These are phyloP conservation scores for Rhincodon typus DNA, from an alignment of 2,797 vertebrate genomes.

Conservation along the genomic window DNA sequence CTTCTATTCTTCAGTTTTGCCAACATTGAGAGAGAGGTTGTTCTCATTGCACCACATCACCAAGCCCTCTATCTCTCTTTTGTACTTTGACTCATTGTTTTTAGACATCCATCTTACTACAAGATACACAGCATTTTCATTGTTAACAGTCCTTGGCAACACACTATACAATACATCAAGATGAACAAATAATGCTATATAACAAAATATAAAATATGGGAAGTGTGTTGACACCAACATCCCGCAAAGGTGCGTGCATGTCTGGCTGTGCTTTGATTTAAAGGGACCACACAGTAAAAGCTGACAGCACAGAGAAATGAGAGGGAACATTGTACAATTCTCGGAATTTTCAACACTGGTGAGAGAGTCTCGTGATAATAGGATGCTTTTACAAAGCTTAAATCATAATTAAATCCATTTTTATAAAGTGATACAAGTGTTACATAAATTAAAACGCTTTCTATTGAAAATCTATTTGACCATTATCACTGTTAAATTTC, in stretches of 20 bases:
- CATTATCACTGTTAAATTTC: background rate
- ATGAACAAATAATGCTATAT: background rate
- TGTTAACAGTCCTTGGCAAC: background rate
- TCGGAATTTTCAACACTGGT: background rate
- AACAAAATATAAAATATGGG: background rate
- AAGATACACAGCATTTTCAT: background rate
- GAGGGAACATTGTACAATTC: background rate
- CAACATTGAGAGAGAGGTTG: too few species aligned
- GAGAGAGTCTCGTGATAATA: background rate
- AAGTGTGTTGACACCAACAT: background rate
- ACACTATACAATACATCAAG: background rate
- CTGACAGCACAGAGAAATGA: too few species aligned
- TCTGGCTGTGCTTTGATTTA: too few species aligned
- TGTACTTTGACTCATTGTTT: too few species aligned
- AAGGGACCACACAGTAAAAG: too few species aligned
- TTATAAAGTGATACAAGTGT: background rate
- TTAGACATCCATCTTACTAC: too few species aligned
- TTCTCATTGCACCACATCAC: too few species aligned
- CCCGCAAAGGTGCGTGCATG: too few species aligned
- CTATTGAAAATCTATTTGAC: background rate
- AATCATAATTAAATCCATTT: background rate
- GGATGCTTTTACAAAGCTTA: background rate
- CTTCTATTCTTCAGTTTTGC: too few species aligned
- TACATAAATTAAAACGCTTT: background rate
- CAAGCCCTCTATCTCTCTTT: too few species aligned